phyloP scores from a whole-genome alignment of 2,797 vertebrate genomes.

The Lepus oiostolus region DNA sequence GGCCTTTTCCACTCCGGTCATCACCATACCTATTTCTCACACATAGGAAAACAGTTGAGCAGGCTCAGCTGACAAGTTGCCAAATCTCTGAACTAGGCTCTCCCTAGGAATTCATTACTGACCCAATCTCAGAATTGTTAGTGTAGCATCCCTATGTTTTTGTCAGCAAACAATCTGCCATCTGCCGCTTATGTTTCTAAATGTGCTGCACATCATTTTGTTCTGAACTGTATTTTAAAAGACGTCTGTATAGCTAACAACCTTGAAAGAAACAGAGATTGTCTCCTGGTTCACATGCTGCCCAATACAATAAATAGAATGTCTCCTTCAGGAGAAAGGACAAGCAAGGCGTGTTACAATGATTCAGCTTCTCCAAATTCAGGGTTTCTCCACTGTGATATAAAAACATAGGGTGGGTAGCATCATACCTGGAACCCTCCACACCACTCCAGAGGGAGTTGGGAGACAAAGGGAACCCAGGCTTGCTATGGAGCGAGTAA shows the following conservation, averaged over 20 bases:
- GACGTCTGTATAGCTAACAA: not conserved
- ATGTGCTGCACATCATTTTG: not conserved
- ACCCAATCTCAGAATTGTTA: not conserved
- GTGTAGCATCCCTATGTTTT: not conserved
- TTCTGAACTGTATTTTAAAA: not conserved
- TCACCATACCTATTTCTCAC: not conserved
- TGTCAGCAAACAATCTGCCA: not conserved
- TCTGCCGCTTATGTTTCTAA: not conserved
- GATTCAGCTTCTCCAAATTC: not conserved
- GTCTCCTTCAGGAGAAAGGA: not conserved
- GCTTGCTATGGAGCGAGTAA: not conserved
- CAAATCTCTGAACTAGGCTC: not conserved
- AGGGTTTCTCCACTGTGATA: not conserved
- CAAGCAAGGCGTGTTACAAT: not conserved
- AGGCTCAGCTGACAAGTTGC: not conserved
- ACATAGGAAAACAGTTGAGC: not conserved
- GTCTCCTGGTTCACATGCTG: not conserved
- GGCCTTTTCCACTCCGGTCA: not conserved
- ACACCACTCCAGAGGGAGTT: not conserved
- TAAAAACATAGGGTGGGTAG: not conserved
- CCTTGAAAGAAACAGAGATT: not conserved
- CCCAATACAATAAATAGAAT: not conserved
- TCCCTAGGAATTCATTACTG: not conserved
- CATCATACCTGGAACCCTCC: not conserved
- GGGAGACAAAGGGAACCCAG: not conserved